These are phyloP conservation scores for Stegodyphus dumicola DNA, from an alignment of 1,140 invertebrate genomes.

Conservation along the genomic window DNA sequence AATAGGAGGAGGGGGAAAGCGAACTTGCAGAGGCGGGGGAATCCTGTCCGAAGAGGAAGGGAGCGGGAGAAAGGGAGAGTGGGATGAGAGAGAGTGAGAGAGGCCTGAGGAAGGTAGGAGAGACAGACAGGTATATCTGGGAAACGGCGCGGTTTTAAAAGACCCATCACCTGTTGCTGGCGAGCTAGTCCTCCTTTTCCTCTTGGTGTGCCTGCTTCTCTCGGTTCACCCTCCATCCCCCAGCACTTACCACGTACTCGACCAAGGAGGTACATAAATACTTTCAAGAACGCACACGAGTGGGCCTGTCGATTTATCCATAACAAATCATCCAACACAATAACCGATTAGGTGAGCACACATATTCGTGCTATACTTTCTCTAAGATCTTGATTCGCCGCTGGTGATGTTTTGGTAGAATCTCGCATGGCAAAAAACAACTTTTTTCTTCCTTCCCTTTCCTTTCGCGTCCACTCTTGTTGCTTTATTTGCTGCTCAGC, in stretches of 20 bases:
- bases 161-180: slow-evolving; percentile 21
- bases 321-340: background rate
- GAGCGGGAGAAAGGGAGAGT: slow-evolving; percentile 13
- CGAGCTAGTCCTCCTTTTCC: slow-evolving; percentile 31
- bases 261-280: background rate
- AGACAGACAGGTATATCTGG: slow-evolving; percentile 24
- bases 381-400: slow-evolving; percentile 22
- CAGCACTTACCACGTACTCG: background rate
- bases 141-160: slow-evolving; percentile 54
- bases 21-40: slow-evolving; percentile 10
- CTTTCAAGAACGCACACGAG: background rate
- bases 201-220: background rate
- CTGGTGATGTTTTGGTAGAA: slow-evolving; percentile 17
- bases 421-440: background rate
- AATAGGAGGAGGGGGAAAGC: background rate
- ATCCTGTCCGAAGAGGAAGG: slow-evolving; percentile 29
- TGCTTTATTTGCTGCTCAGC: slow-evolving; percentile 42
- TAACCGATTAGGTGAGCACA: background rate
- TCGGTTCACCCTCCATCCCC: background rate
- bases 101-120: slow-evolving; percentile 19
- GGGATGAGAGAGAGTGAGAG: slow-evolving; percentile 25
- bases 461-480: background rate
- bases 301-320: background rate
- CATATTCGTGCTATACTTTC: background rate
- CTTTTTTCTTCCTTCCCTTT: slow-evolving; percentile 17